Conservation (phyloP, 2,797 vertebrate species). For the Molossus molossus region DNA sequence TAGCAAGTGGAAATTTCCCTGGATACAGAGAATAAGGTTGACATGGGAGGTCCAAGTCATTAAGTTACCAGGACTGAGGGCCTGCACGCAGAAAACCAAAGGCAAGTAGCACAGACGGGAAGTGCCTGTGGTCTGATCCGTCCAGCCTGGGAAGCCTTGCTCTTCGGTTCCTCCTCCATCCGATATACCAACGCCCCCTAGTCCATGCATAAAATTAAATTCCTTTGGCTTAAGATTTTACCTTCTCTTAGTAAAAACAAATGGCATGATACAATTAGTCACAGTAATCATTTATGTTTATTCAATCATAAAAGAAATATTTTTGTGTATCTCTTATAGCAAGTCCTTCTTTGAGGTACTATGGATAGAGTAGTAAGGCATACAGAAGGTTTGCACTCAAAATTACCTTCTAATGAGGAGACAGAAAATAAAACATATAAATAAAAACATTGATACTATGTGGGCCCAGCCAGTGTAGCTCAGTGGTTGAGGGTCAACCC, state of each 20-base stretch:
- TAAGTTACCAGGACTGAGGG: background rate
- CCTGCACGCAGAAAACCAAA: background rate
- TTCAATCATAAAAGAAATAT: conserved; percentile 19
- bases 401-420: background rate
- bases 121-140: background rate
- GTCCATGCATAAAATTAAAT: background rate
- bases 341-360: background rate
- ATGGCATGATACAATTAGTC: background rate
- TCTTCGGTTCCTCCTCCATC: background rate
- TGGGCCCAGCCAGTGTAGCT: too few species aligned
- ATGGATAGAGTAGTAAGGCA: background rate
- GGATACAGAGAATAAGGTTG: background rate
- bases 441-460: background rate
- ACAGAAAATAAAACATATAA: conserved; percentile 7
- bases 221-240: conserved; percentile 6
- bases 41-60: background rate
- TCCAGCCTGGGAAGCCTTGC: background rate
- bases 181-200: background rate
- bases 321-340: background rate
- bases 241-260: background rate
- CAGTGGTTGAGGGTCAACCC: too few species aligned
- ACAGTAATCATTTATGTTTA: background rate
- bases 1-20: background rate
- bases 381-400: background rate
- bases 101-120: background rate